Conservation (phyloP, 2,113 vertebrate genomes). For the Hypomesus transpacificus region DNA sequence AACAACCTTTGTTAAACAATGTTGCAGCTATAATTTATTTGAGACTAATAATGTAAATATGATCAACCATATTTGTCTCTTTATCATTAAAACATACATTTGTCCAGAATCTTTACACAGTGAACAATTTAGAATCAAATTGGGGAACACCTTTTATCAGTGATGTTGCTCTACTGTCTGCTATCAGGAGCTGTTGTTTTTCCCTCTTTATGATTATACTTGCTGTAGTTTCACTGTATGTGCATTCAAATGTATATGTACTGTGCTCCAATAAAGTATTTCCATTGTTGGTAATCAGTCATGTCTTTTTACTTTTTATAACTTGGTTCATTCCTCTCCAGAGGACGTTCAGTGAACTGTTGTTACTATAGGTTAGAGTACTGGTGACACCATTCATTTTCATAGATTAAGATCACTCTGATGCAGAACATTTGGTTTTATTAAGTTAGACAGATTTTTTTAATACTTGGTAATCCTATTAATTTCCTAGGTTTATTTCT, state of each 20-base stretch:
- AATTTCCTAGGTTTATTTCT: too few species aligned
- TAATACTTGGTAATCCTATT: neutral
- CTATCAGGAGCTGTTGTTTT: conserved; percentile 22
- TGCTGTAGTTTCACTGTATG: neutral
- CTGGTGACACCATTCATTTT: too few species aligned
- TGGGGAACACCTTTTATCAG: conserved; percentile 35
- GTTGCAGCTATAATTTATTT: conserved; percentile 36
- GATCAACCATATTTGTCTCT: neutral
- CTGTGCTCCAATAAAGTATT: conserved; percentile 53
- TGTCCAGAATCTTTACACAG: neutral
- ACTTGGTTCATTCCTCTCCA: too few species aligned
- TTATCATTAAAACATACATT: neutral
- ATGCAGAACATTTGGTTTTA: too few species aligned
- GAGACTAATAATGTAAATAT: conserved; percentile 36
- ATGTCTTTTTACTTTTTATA: neutral
- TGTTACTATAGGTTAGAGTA: too few species aligned
- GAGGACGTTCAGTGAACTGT: too few species aligned
- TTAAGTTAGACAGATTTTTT: neutral
- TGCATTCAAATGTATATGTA: conserved; percentile 34
- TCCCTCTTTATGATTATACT: conserved; percentile 14
- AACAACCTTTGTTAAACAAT: neutral
- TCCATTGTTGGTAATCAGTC: neutral
- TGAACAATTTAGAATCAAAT: neutral
- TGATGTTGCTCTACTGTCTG: conserved; percentile 41
- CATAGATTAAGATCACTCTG: too few species aligned